Evolutionary conservation across 2,888 invertebrate species (phyloP), one percentile per base, ranked within the genome.

Genomic region (Argyresthia goedartella): DNA sequence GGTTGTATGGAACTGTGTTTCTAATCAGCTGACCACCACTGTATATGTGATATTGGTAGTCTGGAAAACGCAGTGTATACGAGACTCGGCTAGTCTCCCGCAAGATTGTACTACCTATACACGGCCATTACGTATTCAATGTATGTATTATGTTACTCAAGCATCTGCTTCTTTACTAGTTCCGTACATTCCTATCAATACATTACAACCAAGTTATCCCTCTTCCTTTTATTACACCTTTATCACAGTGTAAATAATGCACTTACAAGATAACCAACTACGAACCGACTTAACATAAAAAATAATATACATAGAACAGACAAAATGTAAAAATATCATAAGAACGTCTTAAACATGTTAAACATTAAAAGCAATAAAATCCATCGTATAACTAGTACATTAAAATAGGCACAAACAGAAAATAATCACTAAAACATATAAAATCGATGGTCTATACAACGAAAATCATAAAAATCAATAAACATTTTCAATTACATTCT

Each of bases 241-340:
- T 84, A 86, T 85, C 84, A 85, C 86, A 85, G 81, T 82, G 85
- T 85, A 85, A 77, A 78, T 82, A 85, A 86, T 81, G 85, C 82
- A 85, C 86, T 81, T 25, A 25, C 81, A 82, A 65, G 71, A 76
- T 63, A 71, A 15, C 4, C 69, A 71, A 76, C 67, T 63, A 66
- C 73, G 62, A 73, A 60, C 66, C 62, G 69, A 71, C 62, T 62
- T 67, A 71, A 59, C 60, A 60, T 49, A 63, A 69, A 69, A 65
- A 70, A 66, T 62, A 59, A 63, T 63, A 61, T 60, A 62, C 60
- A 60, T 58, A 65, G 60, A 56, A 49, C 53, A 55, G 49, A 58
- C 57, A 46, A 57, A 59, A 61, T 59, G 50, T 54, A 52, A 36
- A 58, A 52, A 64, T 56, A 61, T 63, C 59, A 64, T 58, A 44